Conservation (phyloP, 2,888 invertebrate species). For the Hylaea fasciaria region DNA sequence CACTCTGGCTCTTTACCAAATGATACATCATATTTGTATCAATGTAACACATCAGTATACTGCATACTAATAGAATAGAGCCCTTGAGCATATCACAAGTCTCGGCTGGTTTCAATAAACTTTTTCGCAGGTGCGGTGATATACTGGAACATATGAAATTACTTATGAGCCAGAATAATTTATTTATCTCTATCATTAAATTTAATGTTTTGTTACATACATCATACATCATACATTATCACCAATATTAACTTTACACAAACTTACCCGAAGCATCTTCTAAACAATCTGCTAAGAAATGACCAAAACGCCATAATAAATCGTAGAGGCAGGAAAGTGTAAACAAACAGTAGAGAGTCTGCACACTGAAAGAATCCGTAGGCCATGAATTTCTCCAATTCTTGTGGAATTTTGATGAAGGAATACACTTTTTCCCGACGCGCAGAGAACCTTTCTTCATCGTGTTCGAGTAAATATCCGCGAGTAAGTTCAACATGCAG, state of each 20-base stretch:
- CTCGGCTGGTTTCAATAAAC: conserved; percentile 93
- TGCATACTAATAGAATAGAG: conserved; percentile 92
- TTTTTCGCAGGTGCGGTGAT: conserved; percentile 71
- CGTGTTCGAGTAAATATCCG: conserved; percentile 97
- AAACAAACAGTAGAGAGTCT: conserved; percentile 98
- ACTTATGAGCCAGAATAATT: conserved; percentile 58
- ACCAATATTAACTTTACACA: too few relatives aligned
- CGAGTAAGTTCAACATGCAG: conserved; percentile 94
- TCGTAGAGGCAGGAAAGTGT: conserved; percentile 97
- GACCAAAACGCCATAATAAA: conserved; percentile 95
- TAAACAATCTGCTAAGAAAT: conserved; percentile 89
- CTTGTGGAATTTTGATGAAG: conserved; percentile 97
- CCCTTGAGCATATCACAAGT: conserved; percentile 98
- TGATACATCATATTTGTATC: conserved; percentile 99
- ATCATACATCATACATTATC: neutral
- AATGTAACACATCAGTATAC: conserved; percentile 94
- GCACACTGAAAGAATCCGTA: conserved; percentile 98
- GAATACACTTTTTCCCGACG: conserved; percentile 98
- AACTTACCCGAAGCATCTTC: conserved; percentile 89
- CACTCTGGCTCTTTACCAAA: conserved; percentile 98
- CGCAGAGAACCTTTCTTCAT: conserved; percentile 97
- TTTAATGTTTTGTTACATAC: too few relatives aligned
- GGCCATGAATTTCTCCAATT: conserved; percentile 95
- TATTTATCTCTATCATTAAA: too few relatives aligned
- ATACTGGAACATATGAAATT: conserved; percentile 60